Conservation (phyloP, 2,797 vertebrate species). For the Poecilia velifera region DNA sequence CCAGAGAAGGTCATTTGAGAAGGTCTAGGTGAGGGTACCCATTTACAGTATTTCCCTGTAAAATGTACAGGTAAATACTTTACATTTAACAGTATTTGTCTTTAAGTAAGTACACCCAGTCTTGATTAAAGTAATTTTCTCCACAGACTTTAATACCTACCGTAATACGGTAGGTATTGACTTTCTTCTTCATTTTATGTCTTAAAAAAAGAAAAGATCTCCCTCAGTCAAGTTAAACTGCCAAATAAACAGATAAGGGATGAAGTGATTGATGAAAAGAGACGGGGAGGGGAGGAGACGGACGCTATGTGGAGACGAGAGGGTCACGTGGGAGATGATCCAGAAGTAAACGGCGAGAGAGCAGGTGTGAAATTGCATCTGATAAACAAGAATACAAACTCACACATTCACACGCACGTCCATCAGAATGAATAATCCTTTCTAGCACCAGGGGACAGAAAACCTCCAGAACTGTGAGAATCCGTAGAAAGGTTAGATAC, state of each 20-base stretch:
- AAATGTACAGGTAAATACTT: neutral
- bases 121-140: neutral
- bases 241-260: conserved; percentile 33
- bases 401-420: conserved; percentile 20
- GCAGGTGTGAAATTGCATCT: conserved; percentile 43
- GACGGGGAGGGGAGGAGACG: neutral
- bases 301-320: conserved; percentile 8
- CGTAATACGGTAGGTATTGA: neutral
- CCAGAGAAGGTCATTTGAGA: no score
- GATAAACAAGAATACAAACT: conserved; percentile 33
- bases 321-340: conserved; percentile 43
- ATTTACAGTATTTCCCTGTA: no score
- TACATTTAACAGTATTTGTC: neutral
- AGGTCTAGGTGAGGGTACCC: no score
- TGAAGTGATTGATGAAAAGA: conserved; percentile 18
- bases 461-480: neutral
- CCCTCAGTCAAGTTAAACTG: conserved; percentile 19
- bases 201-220: neutral
- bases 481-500: conserved; percentile 11
- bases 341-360: conserved; percentile 42
- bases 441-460: neutral
- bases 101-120: neutral
- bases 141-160: neutral
- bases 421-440: conserved; percentile 28
- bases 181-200: neutral